Conservation (phyloP, 2,797 vertebrate species). For the Ctenosaura bakeri region DNA sequence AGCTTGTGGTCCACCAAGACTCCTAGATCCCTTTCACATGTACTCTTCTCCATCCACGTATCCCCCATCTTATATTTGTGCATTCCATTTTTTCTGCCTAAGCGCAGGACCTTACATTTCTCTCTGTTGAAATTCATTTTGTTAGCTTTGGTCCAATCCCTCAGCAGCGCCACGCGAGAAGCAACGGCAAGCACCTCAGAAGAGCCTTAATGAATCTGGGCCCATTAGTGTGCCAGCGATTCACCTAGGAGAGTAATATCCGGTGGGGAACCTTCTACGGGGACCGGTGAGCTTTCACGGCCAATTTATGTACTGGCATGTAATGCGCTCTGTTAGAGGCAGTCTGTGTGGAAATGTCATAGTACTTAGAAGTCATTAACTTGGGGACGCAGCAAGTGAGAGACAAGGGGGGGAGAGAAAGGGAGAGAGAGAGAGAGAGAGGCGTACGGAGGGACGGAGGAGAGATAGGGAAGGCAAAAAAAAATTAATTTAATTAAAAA, state of each 20-base stretch:
- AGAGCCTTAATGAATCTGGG: conserved; percentile 65
- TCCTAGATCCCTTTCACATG: too few relatives aligned
- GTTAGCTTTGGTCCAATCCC: conserved; percentile 43
- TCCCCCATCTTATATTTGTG: too few relatives aligned
- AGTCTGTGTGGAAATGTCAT: conserved; percentile 77
- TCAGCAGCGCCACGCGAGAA: conserved; percentile 58
- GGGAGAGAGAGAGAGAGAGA: conserved; percentile 69
- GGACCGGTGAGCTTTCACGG: conserved; percentile 72
- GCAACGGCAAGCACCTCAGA: conserved; percentile 58
- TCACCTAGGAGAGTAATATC: conserved; percentile 68
- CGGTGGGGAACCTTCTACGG: conserved; percentile 66
- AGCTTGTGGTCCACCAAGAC: too few relatives aligned
- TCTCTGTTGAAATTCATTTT: too few relatives aligned
- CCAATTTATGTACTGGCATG: conserved; percentile 73
- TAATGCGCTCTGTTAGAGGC: conserved; percentile 73
- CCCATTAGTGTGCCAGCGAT: conserved; percentile 63
- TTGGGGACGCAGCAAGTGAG: conserved; percentile 72
- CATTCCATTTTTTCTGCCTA: too few relatives aligned
- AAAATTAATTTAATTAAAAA: conserved; percentile 77
- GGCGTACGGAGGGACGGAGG: conserved; percentile 47
- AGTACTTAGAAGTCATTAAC: conserved; percentile 81
- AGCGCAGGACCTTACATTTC: too few relatives aligned
- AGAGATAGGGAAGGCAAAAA: conserved; percentile 56
- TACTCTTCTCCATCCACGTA: too few relatives aligned
- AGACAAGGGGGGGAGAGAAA: conserved; percentile 63